These are phyloP conservation scores for Drosophila littoralis DNA, from an alignment of 1,140 invertebrate species.

Conservation along the genomic window DNA sequence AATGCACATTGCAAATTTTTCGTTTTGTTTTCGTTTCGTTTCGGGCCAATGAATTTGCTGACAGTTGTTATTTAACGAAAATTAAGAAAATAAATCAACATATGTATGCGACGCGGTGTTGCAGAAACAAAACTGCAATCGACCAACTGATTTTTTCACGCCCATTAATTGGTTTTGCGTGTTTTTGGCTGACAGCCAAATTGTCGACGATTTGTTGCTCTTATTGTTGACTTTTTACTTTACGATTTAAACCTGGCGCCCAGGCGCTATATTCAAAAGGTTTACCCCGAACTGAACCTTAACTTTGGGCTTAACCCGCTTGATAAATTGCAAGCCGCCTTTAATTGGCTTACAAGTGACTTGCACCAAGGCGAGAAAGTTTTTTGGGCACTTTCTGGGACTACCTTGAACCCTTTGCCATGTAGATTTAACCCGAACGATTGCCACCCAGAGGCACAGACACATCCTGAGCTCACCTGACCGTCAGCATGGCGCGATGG, in stretches of 20 bases:
- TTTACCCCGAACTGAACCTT: slow-evolving; percentile 10
- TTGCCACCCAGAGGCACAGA: slow-evolving; percentile 52
- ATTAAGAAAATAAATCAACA: slow-evolving; percentile 79
- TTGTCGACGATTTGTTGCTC: slow-evolving; percentile 78
- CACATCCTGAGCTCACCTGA: slow-evolving; percentile 61
- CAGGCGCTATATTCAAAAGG: slow-evolving; percentile 7
- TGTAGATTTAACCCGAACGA: slow-evolving; percentile 7
- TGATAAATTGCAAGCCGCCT: slow-evolving; percentile 47
- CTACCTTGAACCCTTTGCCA: slow-evolving; percentile 36
- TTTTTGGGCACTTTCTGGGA: slow-evolving; percentile 44
- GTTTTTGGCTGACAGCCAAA: slow-evolving; percentile 75
- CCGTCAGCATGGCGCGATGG: slow-evolving; percentile 68
- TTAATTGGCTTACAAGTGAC: slow-evolving; percentile 60
- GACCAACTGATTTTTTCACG: slow-evolving; percentile 73
- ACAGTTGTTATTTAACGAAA: slow-evolving; percentile 69
- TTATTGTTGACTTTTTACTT: slow-evolving; percentile 36
- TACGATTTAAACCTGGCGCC: slow-evolving; percentile 50
- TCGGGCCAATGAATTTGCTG: slow-evolving; percentile 78
- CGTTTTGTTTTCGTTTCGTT: slow-evolving; percentile 50
- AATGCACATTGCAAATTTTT: slow-evolving; percentile 59
- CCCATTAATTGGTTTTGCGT: slow-evolving; percentile 83
- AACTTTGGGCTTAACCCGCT: slow-evolving; percentile 25
- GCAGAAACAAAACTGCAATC: slow-evolving; percentile 67
- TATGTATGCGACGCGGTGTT: slow-evolving; percentile 46
- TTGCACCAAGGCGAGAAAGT: slow-evolving; percentile 58